Base-by-base conservation (phyloP, 2,797 vertebrate species). In the Semotilus atromaculatus region DNA sequence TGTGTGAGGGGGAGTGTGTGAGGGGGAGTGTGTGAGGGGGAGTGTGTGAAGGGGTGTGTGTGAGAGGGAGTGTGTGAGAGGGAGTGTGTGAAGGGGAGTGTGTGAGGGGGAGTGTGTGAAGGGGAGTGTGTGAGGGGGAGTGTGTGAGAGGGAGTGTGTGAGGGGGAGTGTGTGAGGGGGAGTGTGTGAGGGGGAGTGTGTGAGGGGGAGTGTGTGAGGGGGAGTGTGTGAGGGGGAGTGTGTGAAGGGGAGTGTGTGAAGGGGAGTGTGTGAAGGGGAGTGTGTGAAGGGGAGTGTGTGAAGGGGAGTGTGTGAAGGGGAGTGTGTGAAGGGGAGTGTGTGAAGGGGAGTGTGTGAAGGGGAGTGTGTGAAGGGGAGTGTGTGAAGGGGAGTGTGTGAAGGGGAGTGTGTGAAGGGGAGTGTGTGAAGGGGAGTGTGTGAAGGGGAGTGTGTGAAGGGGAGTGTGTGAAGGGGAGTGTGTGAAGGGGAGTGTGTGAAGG, bases 281-380 rank as follows among this genome's bases (percentile, higher is more conserved):
- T 0, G 1, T 0, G 38, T 8, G 38, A 1, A 0, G 7, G 38
- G 1, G 31, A 0, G 38, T 1, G 38, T 8, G 38, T 8, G 7
- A n/a, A n/a, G n/a, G n/a, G n/a, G n/a, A n/a, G n/a, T n/a, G 40
- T 3, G 45, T 1, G 45, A 1, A 14, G 1, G 45, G 1, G 45
- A 1, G 1, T 5, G n/a, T n/a, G n/a, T n/a, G n/a, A n/a, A n/a
- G n/a, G n/a, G n/a, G n/a, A n/a, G n/a, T n/a, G n/a, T n/a, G n/a
- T n/a, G 45, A 1, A 1, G 0, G 45, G 0, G 45, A 3, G 45
- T 0, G 14, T 5, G 45, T 1, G 45, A 16, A 16, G 0, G 48
- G 2, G 16, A 13, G 13, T 0, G 13, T 13, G 43, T 13, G 36
- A 1, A n/a, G n/a, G n/a, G n/a, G 7, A 38, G 36, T 1, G 36